Base-by-base conservation (phyloP, 2,113 vertebrate species). In the Apaloderma vittatum region DNA sequence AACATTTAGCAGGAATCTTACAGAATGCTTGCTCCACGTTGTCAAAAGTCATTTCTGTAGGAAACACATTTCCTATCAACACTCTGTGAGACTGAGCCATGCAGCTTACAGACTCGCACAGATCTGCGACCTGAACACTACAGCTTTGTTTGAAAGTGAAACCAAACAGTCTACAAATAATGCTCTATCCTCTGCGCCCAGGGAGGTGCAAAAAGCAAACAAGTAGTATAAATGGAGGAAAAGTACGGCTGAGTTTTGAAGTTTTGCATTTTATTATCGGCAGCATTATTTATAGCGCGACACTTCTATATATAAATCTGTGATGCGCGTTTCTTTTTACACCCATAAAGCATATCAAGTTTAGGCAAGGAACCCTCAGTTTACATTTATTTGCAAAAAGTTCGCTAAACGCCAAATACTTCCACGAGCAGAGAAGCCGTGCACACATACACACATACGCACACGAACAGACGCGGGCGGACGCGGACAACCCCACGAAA, bases 61-160 rank as follows among this genome's bases (percentile, higher is more conserved):
- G 51, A 94, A 93, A 66, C 45, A 4, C 70, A 2, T 29, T 67
- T 71, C n/a, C 61, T 36, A 16, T 18, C 8, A 81, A 71, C n/a
- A 17, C 52, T 18, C 65, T 12, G 36, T 24, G 11, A 21, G 71
- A 15, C 57, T 8, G 62, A 86, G 22, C 19, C 63, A 12, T 2
- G 51, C 1, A 65, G 73, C 65, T 85, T 18, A 14, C 40, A 82
- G 78, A 58, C 55, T 9, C 77, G 8, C 92, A 16, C n/a, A 46
- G 80, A 46, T 21, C 88, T 8, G 71, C 30, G 63, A 94, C 84
- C 96, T 10, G 65, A 92, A 95, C 97, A 94, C 96, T 78, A 32
- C 94, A 96, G 97, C 93, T 92, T 94, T 94, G 92, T 94, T 21
- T 75, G 93, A 96, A 94, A 97, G 96, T 52, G 94, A 97, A 97